Conservation (phyloP, 2,797 vertebrate species). For the Sebastes aleutianus region DNA sequence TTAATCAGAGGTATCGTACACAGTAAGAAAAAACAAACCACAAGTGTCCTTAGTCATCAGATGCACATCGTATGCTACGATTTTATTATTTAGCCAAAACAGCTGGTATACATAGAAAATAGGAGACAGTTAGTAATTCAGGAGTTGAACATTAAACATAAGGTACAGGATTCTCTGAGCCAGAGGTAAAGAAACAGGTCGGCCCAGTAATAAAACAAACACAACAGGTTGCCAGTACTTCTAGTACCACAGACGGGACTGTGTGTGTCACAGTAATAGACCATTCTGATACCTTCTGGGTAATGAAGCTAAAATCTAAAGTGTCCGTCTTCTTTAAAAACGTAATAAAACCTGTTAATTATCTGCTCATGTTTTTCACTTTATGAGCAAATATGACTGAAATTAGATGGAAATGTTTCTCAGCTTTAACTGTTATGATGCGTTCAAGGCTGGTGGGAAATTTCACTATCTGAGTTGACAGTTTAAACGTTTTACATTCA, state of each 20-base stretch:
- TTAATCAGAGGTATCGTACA: accelerated
- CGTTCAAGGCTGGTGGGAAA: not conserved
- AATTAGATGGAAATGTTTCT: not conserved
- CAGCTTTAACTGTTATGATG: not conserved
- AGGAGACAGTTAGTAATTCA: slow-evolving; percentile 19
- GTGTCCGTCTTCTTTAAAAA: not conserved
- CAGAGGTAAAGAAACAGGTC: not conserved
- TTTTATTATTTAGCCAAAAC: slow-evolving; percentile 55
- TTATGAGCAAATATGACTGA: not conserved
- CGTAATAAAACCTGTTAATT: not conserved
- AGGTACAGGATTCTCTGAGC: not conserved
- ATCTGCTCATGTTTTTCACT: not conserved
- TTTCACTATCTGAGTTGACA: not conserved
- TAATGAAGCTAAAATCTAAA: not conserved
- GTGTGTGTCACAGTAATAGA: not conserved
- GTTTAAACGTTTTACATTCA: not conserved
- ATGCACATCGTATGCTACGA: slow-evolving; percentile 43
- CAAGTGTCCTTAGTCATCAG: not conserved
- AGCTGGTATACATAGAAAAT: slow-evolving; percentile 42
- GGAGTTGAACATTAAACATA: slow-evolving; percentile 6
- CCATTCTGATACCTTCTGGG: not conserved
- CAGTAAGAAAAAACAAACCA: not conserved
- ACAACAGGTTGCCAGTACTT: not conserved
- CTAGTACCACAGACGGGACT: not conserved
- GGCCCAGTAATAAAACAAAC: not conserved